These are phyloP conservation scores for Pasiphila rectangulata DNA, from an alignment of 2,888 invertebrate genomes.

Conservation along the genomic window DNA sequence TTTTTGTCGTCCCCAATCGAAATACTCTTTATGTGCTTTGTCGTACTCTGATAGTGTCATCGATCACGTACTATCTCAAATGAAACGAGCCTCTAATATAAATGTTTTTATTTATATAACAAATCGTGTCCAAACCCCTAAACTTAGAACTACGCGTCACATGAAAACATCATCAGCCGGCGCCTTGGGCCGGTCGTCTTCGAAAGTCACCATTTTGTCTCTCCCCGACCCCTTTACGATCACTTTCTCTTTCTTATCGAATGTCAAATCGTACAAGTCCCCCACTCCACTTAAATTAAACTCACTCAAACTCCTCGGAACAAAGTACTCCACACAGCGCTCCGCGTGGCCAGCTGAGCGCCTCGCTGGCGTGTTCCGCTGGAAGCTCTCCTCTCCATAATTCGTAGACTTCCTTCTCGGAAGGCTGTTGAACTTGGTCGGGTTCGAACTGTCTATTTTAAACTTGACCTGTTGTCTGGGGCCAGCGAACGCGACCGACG, in stretches of 20 bases:
- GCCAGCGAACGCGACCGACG: slow-evolving; percentile 51
- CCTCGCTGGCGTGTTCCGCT: slow-evolving; percentile 46
- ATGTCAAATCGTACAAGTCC: slow-evolving; percentile 43
- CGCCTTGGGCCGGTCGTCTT: slow-evolving; percentile 83
- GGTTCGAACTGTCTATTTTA: slow-evolving; percentile 62
- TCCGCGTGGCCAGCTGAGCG: too few species aligned
- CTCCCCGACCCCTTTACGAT: slow-evolving; percentile 78
- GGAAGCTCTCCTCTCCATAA: slow-evolving; percentile 76
- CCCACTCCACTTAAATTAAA: slow-evolving; percentile 87
- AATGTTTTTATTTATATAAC: slow-evolving; percentile 59
- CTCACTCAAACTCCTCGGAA: slow-evolving; percentile 91
- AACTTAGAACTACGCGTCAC: slow-evolving; percentile 80
- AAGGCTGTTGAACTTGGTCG: slow-evolving; percentile 79
- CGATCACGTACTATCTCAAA: slow-evolving; percentile 8
- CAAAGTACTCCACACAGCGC: slow-evolving; percentile 89
- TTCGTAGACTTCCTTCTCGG: slow-evolving; percentile 72
- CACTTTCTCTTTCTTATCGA: slow-evolving; percentile 46
- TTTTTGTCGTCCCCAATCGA: slow-evolving; percentile 10
- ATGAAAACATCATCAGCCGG: slow-evolving; percentile 88
- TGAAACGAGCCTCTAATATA: slow-evolving; percentile 31
- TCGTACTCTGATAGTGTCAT: too few species aligned
- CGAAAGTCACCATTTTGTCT: slow-evolving; percentile 91
- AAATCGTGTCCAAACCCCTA: slow-evolving; percentile 52
- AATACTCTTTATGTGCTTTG: slow-evolving; percentile 17
- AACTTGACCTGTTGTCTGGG: slow-evolving; percentile 58